Evolutionary conservation across 2,797 vertebrate genomes (phyloP).

Genomic region (Hydrocynus forskahlii): DNA sequence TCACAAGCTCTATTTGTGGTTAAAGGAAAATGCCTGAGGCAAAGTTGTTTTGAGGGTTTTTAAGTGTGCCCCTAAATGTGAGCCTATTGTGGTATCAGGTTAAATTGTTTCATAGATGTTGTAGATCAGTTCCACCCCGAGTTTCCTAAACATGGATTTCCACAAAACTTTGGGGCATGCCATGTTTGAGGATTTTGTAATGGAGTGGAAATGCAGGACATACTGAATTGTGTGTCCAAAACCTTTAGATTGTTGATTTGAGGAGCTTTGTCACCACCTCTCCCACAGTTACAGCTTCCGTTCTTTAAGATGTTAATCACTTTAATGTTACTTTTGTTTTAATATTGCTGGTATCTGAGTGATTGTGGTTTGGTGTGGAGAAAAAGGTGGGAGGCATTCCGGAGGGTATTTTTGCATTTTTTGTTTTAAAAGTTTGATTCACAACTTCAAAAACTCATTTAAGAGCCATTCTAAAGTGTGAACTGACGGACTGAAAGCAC

Average conservation of each 20-base stretch:
- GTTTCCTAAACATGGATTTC: not conserved
- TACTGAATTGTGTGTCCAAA: too few species aligned
- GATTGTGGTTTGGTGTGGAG: not conserved
- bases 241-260: not conserved
- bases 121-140: not conserved
- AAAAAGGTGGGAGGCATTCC: not conserved
- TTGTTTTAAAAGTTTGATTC: not conserved
- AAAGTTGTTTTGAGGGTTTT: not conserved
- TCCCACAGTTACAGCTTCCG: not conserved
- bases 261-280: not conserved
- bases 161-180: not conserved
- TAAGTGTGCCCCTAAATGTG: not conserved
- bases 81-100: conserved; percentile 16
- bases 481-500: not conserved
- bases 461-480: not conserved
- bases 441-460: not conserved
- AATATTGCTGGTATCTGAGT: not conserved
- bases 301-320: not conserved
- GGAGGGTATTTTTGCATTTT: not conserved
- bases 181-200: not conserved
- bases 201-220: not conserved
- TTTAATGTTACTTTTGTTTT: conserved; percentile 4
- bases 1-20: not conserved
- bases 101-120: not conserved
- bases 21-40: not conserved